These are phyloP conservation scores for Pseudorectes ferrugineus DNA, from an alignment of 2,113 vertebrate species.

Conservation along the genomic window DNA sequence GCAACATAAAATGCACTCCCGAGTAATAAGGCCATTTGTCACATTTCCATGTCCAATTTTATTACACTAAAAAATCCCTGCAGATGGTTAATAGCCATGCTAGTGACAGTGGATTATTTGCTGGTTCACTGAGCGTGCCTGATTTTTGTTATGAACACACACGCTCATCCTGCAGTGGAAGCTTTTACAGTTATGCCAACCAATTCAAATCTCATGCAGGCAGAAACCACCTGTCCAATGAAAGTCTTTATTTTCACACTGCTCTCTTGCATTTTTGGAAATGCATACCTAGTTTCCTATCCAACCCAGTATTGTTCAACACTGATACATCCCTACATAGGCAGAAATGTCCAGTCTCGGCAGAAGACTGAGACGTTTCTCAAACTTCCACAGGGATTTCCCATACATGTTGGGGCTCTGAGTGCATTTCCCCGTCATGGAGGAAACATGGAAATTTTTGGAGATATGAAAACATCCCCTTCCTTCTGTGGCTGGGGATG, in stretches of 20 bases:
- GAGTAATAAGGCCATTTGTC: neutral
- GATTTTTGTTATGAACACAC: neutral
- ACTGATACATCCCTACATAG: no score
- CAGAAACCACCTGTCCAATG: neutral
- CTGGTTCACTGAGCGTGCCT: neutral
- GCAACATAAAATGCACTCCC: neutral
- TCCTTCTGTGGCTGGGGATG: neutral
- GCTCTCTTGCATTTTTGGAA: neutral
- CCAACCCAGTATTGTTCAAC: neutral
- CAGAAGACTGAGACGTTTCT: neutral
- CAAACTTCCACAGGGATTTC: neutral
- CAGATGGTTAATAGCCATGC: constrained; percentile 5
- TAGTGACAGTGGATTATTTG: neutral
- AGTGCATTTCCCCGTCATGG: fast-evolving
- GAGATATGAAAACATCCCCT: neutral
- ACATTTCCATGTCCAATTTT: neutral
- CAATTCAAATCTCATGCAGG: neutral
- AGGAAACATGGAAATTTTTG: neutral
- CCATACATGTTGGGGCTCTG: fast-evolving
- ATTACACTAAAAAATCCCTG: neutral
- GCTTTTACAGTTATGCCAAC: neutral
- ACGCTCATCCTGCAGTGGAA: neutral
- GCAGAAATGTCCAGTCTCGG: neutral
- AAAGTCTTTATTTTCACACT: neutral
- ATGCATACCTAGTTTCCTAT: neutral